phyloP scores from a whole-genome alignment of 2,113 vertebrate genomes.

The Poeciliopsis prolifica region DNA sequence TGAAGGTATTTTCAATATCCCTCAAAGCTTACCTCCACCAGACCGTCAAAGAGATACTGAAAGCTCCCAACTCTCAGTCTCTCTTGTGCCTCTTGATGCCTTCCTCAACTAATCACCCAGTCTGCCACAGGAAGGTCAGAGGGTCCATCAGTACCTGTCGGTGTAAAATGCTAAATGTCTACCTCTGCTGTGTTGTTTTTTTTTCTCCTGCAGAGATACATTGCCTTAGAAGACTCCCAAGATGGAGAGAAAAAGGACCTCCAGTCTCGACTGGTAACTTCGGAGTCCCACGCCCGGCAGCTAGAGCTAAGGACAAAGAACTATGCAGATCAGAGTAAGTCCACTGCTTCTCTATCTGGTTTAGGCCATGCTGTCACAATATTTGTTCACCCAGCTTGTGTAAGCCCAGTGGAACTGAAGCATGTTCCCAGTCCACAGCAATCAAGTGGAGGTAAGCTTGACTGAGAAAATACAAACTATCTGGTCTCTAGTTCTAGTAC shows the following conservation, averaged over 20 bases:
- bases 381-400: too few relatives aligned
- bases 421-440: background rate
- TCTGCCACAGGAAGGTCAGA: background rate
- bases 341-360: background rate
- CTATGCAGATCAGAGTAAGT: constrained; percentile 97
- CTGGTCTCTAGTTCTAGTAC: too few relatives aligned
- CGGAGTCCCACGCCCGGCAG: constrained; percentile 93
- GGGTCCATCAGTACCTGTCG: background rate
- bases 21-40: background rate
- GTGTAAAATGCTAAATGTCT: background rate
- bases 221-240: constrained; percentile 94
- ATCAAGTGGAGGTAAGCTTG: background rate
- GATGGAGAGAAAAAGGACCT: constrained; percentile 98
- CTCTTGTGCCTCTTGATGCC: background rate
- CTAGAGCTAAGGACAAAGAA: constrained; percentile 95
- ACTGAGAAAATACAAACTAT: background rate
- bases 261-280: constrained; percentile 84
- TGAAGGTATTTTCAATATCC: background rate
- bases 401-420: too few relatives aligned
- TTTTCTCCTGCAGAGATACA: constrained; percentile 88
- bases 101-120: background rate
- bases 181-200: constrained; percentile 3
- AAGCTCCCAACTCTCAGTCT: background rate
- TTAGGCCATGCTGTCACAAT: background rate
- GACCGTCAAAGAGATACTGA: background rate